Percentiles rank a stretch among this genome's conserved stretches.
Evolutionary conservation across 2,888 invertebrate species (phyloP).

Genomic region (Pristionchus arcanus): DNA sequence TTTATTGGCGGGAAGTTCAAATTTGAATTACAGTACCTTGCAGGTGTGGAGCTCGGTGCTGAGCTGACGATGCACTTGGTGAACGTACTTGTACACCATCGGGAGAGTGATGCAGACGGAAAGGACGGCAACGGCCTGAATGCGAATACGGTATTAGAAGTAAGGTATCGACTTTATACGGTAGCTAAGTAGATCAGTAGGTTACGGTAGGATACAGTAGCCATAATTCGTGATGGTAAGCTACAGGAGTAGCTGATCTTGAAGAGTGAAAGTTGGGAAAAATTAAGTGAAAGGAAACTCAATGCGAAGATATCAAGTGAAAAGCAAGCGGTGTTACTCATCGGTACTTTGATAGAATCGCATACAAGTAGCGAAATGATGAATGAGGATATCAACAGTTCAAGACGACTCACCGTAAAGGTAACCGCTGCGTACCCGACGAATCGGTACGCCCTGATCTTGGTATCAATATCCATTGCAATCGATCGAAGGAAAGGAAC

Average conservation of each 20-base stretch:
- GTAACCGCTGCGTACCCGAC: conserved; percentile 73
- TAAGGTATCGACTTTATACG: too few relatives aligned
- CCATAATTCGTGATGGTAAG: too few relatives aligned
- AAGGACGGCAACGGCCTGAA: conserved; percentile 67
- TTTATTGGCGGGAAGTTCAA: not conserved
- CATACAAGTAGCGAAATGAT: too few relatives aligned
- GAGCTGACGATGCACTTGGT: conserved; percentile 71
- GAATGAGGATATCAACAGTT: too few relatives aligned
- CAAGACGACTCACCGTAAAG: conserved; percentile 61
- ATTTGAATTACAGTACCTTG: conserved; percentile 58
- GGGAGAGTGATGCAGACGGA: conserved; percentile 73
- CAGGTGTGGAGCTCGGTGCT: conserved; percentile 69
- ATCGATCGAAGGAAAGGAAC: not conserved
- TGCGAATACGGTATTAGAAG: not conserved
- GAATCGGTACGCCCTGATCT: conserved; percentile 72
- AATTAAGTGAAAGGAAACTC: too few relatives aligned
- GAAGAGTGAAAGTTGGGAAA: too few relatives aligned
- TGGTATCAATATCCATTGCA: conserved; percentile 71
- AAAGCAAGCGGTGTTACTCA: too few relatives aligned
- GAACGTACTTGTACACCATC: conserved; percentile 74
- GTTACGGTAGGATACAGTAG: too few relatives aligned
- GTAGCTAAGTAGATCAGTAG: too few relatives aligned
- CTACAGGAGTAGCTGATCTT: too few relatives aligned
- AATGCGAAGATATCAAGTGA: too few relatives aligned
- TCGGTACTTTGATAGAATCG: too few relatives aligned